Evolutionary conservation across 2,113 vertebrate genomes (phyloP).

Genomic region (Murina feae): DNA sequence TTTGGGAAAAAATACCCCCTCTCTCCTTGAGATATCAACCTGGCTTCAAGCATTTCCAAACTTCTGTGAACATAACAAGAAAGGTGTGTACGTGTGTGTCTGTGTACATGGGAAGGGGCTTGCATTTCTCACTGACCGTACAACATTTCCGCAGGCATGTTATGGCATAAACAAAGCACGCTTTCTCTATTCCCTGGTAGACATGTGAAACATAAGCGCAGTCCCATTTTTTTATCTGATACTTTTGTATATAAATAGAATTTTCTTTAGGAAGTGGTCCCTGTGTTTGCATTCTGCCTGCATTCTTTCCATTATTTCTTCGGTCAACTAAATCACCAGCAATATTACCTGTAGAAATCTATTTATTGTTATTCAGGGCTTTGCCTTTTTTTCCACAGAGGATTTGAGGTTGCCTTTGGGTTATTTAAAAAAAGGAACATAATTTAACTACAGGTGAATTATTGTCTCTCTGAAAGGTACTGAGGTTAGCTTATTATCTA

Average conservation of each 20-base stretch:
- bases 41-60: background rate
- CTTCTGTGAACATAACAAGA: background rate
- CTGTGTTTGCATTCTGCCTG: background rate
- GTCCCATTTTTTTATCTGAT: conserved; percentile 22
- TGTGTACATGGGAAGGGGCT: fast-evolving
- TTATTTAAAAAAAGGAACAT: conserved; percentile 1
- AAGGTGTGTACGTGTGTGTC: background rate
- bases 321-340: background rate
- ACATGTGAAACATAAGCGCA: background rate
- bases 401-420: background rate
- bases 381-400: background rate
- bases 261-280: background rate
- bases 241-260: background rate
- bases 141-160: background rate
- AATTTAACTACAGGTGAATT: background rate
- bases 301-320: conserved; percentile 1
- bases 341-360: conserved; percentile 7
- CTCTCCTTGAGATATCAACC: background rate
- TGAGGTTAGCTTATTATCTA: background rate
- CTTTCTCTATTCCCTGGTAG: background rate
- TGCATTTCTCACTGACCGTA: background rate
- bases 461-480: background rate
- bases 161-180: background rate
- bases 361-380: background rate
- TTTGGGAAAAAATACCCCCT: background rate